phyloP scores from a whole-genome alignment of 2,888 invertebrate species.

The Leptothorax acervorum region DNA sequence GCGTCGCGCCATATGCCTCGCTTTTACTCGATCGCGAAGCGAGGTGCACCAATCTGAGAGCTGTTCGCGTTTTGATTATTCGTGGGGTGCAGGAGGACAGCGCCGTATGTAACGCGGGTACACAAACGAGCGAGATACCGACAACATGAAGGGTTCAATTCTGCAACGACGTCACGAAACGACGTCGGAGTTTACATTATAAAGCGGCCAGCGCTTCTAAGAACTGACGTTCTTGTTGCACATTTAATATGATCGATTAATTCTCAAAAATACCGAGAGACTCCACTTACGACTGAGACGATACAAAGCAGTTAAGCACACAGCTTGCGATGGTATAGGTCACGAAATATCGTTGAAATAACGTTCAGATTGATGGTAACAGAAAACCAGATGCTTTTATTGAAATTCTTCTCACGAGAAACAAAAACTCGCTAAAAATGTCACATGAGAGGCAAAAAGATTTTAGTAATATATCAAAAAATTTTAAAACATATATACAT shows the following conservation, averaged over 20 bases:
- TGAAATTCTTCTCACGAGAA: neutral
- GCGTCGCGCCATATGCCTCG: slow-evolving; percentile 56
- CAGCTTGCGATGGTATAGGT: neutral
- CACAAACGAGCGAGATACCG: slow-evolving; percentile 24
- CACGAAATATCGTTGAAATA: neutral
- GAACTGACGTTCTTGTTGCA: neutral
- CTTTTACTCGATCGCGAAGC: slow-evolving; percentile 28
- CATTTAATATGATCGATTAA: neutral
- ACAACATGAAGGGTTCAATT: slow-evolving; percentile 12
- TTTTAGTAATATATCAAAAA: neutral
- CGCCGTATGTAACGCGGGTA: slow-evolving; percentile 33
- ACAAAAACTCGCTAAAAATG: neutral
- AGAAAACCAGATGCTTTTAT: neutral
- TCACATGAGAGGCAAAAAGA: neutral
- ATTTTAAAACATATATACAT: neutral
- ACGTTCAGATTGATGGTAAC: neutral
- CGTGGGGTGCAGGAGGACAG: slow-evolving; percentile 18
- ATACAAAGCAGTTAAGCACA: neutral
- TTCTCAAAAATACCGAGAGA: neutral
- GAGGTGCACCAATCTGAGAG: slow-evolving; percentile 54
- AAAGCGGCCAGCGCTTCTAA: neutral
- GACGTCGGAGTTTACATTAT: neutral
- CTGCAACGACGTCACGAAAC: slow-evolving; percentile 21
- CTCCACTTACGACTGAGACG: neutral
- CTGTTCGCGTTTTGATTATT: slow-evolving; percentile 53